These are phyloP conservation scores for Drosophila grimshawi DNA, from an alignment of 1,140 invertebrate genomes.

Conservation along the genomic window DNA sequence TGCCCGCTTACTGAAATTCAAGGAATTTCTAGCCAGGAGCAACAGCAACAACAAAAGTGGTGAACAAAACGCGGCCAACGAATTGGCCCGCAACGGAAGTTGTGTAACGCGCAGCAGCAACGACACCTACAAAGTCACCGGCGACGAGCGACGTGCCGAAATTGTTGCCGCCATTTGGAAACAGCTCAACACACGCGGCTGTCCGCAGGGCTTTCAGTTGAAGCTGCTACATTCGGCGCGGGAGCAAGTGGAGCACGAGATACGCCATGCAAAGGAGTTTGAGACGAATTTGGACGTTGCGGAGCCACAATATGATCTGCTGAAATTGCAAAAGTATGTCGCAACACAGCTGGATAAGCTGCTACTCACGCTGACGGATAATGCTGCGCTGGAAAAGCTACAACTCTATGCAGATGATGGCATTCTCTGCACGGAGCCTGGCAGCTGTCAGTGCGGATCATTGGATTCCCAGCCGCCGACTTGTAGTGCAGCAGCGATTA, in stretches of 20 bases:
- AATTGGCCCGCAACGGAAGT: constrained; percentile 31
- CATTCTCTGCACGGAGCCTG: constrained; percentile 20
- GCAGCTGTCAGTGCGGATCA: constrained; percentile 16
- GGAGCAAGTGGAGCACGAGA: constrained; percentile 55
- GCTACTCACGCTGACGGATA: constrained; percentile 65
- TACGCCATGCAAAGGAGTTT: constrained; percentile 68
- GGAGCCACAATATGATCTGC: constrained; percentile 65
- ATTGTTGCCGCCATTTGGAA: constrained; percentile 68
- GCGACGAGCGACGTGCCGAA: constrained; percentile 64
- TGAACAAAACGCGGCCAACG: constrained; percentile 37
- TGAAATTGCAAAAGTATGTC: constrained; percentile 76
- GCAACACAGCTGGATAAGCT: constrained; percentile 61
- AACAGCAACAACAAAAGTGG: constrained; percentile 27
- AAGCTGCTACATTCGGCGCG: constrained; percentile 50
- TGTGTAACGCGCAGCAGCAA: constrained; percentile 74
- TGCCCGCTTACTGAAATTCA: constrained; percentile 59
- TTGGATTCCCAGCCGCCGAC: neutral
- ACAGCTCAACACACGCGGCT: constrained; percentile 42
- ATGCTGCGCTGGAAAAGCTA: constrained; percentile 58
- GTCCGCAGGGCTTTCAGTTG: constrained; percentile 64
- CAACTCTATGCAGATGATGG: constrained; percentile 53
- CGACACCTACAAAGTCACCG: constrained; percentile 72
- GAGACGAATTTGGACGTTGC: constrained; percentile 48
- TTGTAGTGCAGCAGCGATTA: constrained; percentile 50
- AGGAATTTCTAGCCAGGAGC: constrained; percentile 50